Evolutionary conservation across 2,797 vertebrate genomes (phyloP).

Genomic region (Semaprochilodus insignis): DNA sequence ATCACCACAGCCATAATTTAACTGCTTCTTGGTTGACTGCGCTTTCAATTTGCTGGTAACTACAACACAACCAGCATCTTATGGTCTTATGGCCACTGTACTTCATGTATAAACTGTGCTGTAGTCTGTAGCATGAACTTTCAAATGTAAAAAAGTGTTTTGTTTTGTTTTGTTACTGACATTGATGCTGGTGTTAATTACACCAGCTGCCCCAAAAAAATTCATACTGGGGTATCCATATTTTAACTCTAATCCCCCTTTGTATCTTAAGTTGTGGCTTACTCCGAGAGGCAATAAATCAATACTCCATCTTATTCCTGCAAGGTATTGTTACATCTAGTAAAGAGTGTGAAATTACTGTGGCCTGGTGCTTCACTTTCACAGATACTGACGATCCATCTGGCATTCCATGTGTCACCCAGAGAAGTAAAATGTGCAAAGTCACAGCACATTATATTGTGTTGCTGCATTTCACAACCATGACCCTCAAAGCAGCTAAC

Average conservation of each 20-base stretch:
- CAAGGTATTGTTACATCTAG: neutral
- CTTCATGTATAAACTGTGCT: no score
- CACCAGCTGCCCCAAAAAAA: neutral
- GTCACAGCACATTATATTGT: neutral
- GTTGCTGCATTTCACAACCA: neutral
- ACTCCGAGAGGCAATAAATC: neutral
- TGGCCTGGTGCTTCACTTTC: neutral
- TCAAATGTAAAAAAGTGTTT: no score
- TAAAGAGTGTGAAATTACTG: neutral
- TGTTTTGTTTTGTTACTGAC: no score
- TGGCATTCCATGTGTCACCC: constrained; percentile 18
- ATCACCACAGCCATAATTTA: no score
- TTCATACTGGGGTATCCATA: neutral
- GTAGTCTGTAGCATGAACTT: no score
- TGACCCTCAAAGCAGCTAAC: neutral
- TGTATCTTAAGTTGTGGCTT: neutral
- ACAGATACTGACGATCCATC: constrained; percentile 17
- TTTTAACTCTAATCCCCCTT: neutral
- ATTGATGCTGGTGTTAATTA: neutral
- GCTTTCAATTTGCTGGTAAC: no score
- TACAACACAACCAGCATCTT: no score
- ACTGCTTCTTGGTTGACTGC: no score
- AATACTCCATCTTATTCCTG: neutral
- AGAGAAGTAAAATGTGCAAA: constrained; percentile 18
- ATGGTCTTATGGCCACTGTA: no score